Evolutionary conservation across 2,888 invertebrate species (phyloP).

Genomic region (Eilema depressum): DNA sequence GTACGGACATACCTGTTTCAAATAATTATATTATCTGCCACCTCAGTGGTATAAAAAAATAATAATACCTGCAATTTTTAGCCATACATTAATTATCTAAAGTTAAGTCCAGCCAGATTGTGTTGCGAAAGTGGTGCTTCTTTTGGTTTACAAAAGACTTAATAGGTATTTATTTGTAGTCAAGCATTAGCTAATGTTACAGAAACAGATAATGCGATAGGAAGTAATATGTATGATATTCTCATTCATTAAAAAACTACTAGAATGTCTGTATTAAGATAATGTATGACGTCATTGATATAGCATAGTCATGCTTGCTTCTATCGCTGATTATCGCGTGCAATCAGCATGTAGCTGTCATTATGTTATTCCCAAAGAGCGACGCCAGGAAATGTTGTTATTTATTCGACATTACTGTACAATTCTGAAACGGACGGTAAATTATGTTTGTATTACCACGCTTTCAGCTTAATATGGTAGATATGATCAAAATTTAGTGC

Average conservation of each 20-base stretch:
- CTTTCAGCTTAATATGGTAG: slow-evolving; percentile 29
- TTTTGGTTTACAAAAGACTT: no score
- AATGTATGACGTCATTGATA: neutral
- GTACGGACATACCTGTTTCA: no score
- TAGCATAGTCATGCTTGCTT: no score
- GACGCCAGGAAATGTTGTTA: slow-evolving; percentile 27
- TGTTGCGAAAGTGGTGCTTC: no score
- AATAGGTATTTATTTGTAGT: no score
- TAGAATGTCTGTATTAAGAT: neutral
- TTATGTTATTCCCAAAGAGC: slow-evolving; percentile 42
- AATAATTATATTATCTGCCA: no score
- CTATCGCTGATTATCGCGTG: slow-evolving; percentile 8
- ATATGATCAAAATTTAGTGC: neutral
- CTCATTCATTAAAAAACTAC: neutral
- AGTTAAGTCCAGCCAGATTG: no score
- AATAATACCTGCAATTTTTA: no score
- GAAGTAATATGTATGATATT: neutral
- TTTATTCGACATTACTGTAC: slow-evolving; percentile 35
- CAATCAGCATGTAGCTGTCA: slow-evolving; percentile 20
- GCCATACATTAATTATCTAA: no score
- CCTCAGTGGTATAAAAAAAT: no score
- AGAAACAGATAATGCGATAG: no score
- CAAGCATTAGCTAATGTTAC: no score
- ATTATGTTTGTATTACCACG: slow-evolving; percentile 38
- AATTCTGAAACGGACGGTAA: slow-evolving; percentile 26